phyloP scores from a whole-genome alignment of 1,140 invertebrate genomes.

The Periplaneta americana region DNA sequence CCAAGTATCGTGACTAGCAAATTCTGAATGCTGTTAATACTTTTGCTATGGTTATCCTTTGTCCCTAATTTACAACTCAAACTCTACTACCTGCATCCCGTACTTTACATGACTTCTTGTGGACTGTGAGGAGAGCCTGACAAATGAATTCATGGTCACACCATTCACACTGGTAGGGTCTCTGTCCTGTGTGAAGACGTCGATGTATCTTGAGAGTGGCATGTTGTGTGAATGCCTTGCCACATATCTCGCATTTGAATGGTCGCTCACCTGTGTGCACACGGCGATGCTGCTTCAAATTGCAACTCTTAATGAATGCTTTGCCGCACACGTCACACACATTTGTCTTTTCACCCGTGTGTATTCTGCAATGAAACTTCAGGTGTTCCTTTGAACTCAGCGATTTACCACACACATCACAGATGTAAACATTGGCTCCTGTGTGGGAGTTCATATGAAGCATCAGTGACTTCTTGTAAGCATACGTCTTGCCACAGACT shows the following conservation, averaged over 20 bases:
- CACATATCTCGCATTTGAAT: conserved; percentile 28
- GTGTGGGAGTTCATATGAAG: conserved; percentile 4
- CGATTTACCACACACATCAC: conserved; percentile 37
- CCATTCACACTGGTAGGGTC: conserved; percentile 22
- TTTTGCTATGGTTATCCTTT: no score
- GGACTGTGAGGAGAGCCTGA: conserved; percentile 24
- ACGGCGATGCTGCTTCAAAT: conserved; percentile 54
- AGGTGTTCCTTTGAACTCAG: conserved; percentile 40
- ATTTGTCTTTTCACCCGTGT: conserved; percentile 49
- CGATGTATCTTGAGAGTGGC: conserved; percentile 18
- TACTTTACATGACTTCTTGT: conserved; percentile 21
- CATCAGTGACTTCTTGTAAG: conserved; percentile 4
- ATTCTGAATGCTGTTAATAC: no score
- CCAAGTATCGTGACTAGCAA: no score
- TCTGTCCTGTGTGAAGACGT: conserved; percentile 32
- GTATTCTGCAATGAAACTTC: conserved; percentile 50
- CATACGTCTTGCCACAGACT: conserved; percentile 1
- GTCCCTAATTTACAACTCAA: no score
- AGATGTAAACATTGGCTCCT: conserved; percentile 42
- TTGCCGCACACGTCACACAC: conserved; percentile 44
- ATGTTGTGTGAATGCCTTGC: conserved; percentile 20
- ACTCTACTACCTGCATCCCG: no score
- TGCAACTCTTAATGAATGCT: conserved; percentile 54
- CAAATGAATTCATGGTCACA: conserved; percentile 38
- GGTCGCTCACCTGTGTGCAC: conserved; percentile 66